Evolutionary conservation across 2,888 invertebrate species (phyloP).

Genomic region (Polyommatus iphigenia): DNA sequence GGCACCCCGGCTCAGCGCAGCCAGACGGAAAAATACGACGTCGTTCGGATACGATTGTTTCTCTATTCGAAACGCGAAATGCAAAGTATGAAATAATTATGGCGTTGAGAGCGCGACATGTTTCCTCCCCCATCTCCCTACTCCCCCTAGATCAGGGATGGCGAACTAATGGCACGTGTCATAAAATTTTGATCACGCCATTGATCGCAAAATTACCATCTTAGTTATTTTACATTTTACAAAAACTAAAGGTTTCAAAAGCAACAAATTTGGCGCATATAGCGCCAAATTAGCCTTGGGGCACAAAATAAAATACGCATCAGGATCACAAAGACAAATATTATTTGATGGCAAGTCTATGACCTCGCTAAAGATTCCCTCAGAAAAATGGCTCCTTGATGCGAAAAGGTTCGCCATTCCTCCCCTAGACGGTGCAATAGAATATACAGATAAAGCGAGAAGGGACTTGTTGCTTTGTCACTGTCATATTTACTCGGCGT

Average conservation of each 20-base stretch:
- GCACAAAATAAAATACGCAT: no score
- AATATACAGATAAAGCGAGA: constrained; percentile 67
- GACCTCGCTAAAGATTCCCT: background rate
- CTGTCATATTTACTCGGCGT: constrained; percentile 58
- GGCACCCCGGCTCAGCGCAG: constrained; percentile 50
- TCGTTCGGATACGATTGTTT: constrained; percentile 61
- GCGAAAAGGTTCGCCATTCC: background rate
- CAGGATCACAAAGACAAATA: background rate
- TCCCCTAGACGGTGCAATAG: constrained; percentile 44
- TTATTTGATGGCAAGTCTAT: background rate
- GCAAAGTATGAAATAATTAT: constrained; percentile 77
- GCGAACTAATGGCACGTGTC: background rate
- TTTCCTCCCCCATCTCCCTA: constrained; percentile 43
- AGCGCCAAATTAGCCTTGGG: background rate
- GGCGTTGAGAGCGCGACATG: constrained; percentile 61
- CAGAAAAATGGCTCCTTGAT: background rate
- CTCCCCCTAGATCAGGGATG: constrained; percentile 32
- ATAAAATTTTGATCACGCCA: background rate
- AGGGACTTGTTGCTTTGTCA: constrained; percentile 76
- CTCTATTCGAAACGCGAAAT: constrained; percentile 61
- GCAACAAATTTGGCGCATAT: background rate
- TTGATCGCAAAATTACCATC: background rate
- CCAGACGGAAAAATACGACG: constrained; percentile 64
- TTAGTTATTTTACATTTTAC: background rate
- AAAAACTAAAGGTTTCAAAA: background rate